Percentiles rank a stretch among this genome's conserved stretches.
Conservation (phyloP, 2,113 vertebrate species). For the Syngnathus typhle region DNA sequence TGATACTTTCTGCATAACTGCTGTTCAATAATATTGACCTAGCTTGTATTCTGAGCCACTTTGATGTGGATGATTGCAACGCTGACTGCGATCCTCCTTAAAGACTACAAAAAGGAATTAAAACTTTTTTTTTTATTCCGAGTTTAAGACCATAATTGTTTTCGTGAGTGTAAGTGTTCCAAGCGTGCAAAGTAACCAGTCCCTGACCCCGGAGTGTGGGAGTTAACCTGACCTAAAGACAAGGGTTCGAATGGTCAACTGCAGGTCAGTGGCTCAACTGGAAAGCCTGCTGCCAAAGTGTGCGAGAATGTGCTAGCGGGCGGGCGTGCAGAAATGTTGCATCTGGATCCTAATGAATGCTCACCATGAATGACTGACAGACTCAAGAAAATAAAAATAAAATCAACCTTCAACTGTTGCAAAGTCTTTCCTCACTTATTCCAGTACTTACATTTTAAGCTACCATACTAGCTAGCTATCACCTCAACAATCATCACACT, state of each 20-base stretch:
- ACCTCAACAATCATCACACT: background rate
- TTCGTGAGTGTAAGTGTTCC: slow-evolving; percentile 26
- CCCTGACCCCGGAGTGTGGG: slow-evolving; percentile 86
- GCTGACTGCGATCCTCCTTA: background rate
- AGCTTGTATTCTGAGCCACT: background rate
- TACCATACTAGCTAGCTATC: background rate
- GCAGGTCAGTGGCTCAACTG: slow-evolving; percentile 76
- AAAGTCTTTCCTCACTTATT: slow-evolving; percentile 8
- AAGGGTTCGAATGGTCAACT: slow-evolving; percentile 94
- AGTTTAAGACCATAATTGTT: slow-evolving; percentile 38
- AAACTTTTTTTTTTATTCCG: slow-evolving; percentile 51
- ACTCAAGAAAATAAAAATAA: background rate
- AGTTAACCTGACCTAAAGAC: slow-evolving; percentile 82
- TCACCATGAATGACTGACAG: slow-evolving; percentile 48
- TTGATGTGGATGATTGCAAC: background rate
- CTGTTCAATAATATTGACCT: slow-evolving; percentile 18
- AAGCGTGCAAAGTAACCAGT: slow-evolving; percentile 77
- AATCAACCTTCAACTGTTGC: slow-evolving; percentile 5
- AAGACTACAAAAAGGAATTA: background rate
- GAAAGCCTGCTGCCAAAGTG: slow-evolving; percentile 4
- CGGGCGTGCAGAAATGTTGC: slow-evolving; percentile 29
- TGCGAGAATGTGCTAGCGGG: slow-evolving; percentile 32
- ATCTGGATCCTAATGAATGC: slow-evolving; percentile 73
- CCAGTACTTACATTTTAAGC: background rate
- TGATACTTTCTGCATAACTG: background rate